Evolutionary conservation across 2,113 vertebrate species (phyloP).

Genomic region (Gallinago media): DNA sequence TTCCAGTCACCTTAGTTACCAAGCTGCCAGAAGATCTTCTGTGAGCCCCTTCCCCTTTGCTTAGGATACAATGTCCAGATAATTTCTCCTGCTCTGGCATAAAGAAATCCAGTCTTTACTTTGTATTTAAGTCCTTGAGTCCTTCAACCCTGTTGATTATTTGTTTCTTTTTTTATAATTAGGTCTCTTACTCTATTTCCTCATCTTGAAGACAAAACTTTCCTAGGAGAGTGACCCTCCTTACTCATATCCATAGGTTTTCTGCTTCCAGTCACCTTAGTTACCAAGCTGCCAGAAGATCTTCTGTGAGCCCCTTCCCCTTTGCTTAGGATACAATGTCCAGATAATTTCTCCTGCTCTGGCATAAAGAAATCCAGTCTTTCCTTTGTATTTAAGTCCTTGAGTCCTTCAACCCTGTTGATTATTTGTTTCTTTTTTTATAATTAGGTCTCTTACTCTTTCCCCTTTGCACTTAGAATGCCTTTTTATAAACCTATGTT

Average conservation of each 20-base stretch:
- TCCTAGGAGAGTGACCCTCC: neutral
- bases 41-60: neutral
- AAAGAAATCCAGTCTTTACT: neutral
- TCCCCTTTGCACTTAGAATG: neutral
- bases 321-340: neutral
- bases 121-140: neutral
- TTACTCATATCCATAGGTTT: neutral
- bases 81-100: neutral
- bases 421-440: neutral
- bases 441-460: neutral
- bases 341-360: neutral
- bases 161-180: no score
- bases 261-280: neutral
- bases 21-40: neutral
- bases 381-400: neutral
- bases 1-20: neutral
- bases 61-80: neutral
- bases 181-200: neutral
- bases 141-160: neutral
- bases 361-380: neutral
- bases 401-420: neutral
- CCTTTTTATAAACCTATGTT: neutral
- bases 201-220: neutral
- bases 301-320: neutral
- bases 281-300: neutral